phyloP scores from a whole-genome alignment of 2,888 invertebrate species.

The Oligia fasciuncula region DNA sequence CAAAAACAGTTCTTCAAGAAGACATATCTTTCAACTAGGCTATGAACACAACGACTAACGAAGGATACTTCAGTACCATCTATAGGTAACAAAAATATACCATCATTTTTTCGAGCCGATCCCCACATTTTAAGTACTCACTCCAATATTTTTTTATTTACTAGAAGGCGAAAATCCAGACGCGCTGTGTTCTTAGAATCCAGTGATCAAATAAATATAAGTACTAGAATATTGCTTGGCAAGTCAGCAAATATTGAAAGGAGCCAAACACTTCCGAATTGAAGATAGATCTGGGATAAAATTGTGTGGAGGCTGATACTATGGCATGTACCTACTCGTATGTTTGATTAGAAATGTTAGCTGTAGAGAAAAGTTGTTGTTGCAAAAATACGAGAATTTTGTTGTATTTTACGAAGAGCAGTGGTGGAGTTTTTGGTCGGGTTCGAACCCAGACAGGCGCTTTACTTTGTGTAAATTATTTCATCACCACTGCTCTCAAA shows the following conservation, averaged over 20 bases:
- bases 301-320: constrained; percentile 3
- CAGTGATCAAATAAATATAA: constrained; percentile 30
- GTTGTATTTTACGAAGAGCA: not conserved
- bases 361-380: not conserved
- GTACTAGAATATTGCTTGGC: constrained; percentile 22
- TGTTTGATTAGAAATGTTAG: constrained; percentile 20
- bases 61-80: not conserved
- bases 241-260: constrained; percentile 46
- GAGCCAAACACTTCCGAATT: constrained; percentile 12
- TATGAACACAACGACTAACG: constrained; percentile 3
- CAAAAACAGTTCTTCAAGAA: constrained; percentile 13
- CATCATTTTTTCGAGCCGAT: constrained; percentile 17
- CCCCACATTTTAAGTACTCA: not conserved
- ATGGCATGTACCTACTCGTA: not conserved
- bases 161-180: not conserved
- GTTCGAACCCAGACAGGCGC: no score
- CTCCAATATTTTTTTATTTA: constrained; percentile 35
- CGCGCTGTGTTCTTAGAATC: constrained; percentile 16
- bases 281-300: constrained; percentile 18
- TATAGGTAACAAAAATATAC: constrained; percentile 27
- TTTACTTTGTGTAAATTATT: no score
- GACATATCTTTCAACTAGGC: not conserved
- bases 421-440: no score
- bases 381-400: not conserved
- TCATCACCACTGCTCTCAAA: no score